Base-by-base conservation (phyloP, 2,888 invertebrate genomes). In the Drosophila demipolita region DNA sequence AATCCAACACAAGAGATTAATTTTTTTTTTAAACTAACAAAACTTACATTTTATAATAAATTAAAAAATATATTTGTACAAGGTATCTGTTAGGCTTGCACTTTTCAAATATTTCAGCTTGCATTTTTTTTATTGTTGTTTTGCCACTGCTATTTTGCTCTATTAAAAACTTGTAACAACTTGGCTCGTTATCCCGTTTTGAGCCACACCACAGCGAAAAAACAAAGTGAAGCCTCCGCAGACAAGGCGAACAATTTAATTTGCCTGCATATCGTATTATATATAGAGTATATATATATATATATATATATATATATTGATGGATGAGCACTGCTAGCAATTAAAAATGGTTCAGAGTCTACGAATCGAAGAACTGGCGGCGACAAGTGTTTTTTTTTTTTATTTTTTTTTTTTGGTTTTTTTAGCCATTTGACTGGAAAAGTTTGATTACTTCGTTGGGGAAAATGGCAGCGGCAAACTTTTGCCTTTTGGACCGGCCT, bases 141-240 rank as follows among this genome's bases (percentile, higher is more conserved):
- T 58, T 65, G 4, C 12, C 32, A 42, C 50, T 76, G 76, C 75
- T 78, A 79, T 79, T 82, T 80, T 79, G 85, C 87, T 91, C 92
- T 83, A 91, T 91, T 91, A 91, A 91, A 91, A 92, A 92, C 90
- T 92, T 91, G 92, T 91, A 86, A 57, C 86, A 92, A 91, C 78
- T 87, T 82, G 78, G 66, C 79, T 83, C 85, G 89, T 87, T 87
- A 86, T 80, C 71, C 75, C 64, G 61, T 62, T 88, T 77, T 61
- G 60, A 60, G 63, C 48, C 54, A 42, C 50, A 72, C 53, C 54
- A 26, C 49, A 11, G 57, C 36, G 9, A 52, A 66, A 49, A 63
- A 15, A 64, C 53, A 78, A 78, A 36, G 40, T 32, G 33, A 48
- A 54, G n/a, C 45, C 33, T 42, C 55, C 52, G 65, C 33, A 48